phyloP scores from a whole-genome alignment of 2,888 invertebrate species.

The Campopleginae sp. region DNA sequence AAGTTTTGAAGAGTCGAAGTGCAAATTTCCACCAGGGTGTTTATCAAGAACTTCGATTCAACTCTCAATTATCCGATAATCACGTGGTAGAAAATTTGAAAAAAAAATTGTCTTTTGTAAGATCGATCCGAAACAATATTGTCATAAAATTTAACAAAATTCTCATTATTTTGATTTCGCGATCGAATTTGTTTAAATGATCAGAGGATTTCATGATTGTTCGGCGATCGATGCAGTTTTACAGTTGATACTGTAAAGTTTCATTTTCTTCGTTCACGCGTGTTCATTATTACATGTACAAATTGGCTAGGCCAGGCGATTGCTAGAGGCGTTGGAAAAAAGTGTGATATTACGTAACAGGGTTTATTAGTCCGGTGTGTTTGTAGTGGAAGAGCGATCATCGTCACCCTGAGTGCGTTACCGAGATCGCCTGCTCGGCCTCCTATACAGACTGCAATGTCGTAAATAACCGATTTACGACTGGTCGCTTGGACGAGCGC shows the following conservation, averaged over 20 bases:
- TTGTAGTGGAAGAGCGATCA: constrained; percentile 37
- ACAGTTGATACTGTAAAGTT: neutral
- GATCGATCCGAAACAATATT: no score
- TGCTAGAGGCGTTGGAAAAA: neutral
- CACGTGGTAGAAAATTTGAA: no score
- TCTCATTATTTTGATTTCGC: no score
- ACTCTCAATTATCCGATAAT: no score
- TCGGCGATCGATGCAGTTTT: neutral
- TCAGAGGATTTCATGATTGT: neutral
- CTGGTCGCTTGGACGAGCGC: constrained; percentile 32
- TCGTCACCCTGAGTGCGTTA: constrained; percentile 52
- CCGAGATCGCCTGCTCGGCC: constrained; percentile 58
- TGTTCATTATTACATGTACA: neutral
- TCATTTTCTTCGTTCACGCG: neutral
- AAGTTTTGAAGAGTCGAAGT: no score
- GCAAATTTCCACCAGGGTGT: no score
- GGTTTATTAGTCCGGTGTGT: constrained; percentile 28
- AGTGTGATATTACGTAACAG: constrained; percentile 11
- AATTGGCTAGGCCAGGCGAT: neutral
- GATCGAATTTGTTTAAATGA: no score
- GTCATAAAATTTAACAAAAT: no score
- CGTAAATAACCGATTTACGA: constrained; percentile 73
- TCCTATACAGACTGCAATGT: constrained; percentile 37
- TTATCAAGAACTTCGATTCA: no score
- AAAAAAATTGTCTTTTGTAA: no score